Evolutionary conservation across 2,888 invertebrate species (phyloP).

Genomic region (Scaptomyza cyrtandrae): DNA sequence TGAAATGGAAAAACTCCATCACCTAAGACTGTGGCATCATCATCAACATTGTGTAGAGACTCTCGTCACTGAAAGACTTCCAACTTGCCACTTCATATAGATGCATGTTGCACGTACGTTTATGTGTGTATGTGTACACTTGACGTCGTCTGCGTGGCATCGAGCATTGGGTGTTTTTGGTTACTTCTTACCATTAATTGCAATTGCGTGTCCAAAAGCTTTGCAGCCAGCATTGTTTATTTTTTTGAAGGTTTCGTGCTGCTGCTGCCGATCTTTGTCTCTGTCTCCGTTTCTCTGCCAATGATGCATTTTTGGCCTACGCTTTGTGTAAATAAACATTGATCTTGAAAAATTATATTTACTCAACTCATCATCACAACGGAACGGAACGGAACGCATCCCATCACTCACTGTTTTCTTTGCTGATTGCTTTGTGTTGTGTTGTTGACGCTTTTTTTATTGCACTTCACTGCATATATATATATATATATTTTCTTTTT

Average conservation of each 20-base stretch:
- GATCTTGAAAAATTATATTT: slow-evolving; percentile 81
- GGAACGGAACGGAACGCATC: slow-evolving; percentile 41
- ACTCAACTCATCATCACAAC: slow-evolving; percentile 71
- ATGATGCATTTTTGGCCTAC: slow-evolving; percentile 73
- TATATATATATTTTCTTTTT: too few species aligned
- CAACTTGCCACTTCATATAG: slow-evolving; percentile 49
- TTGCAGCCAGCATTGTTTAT: slow-evolving; percentile 63
- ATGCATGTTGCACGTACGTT: slow-evolving; percentile 26
- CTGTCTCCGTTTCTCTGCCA: slow-evolving; percentile 37
- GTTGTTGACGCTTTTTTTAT: not conserved
- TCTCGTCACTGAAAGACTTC: slow-evolving; percentile 1
- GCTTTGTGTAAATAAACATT: slow-evolving; percentile 75
- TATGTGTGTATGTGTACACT: slow-evolving; percentile 43
- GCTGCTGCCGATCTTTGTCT: slow-evolving; percentile 2
- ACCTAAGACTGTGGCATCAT: too few species aligned
- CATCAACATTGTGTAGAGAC: too few species aligned
- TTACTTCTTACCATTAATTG: slow-evolving; percentile 80
- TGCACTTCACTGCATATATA: not conserved
- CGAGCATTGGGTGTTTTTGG: slow-evolving; percentile 59
- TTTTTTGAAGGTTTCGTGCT: slow-evolving; percentile 20
- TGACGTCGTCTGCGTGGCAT: slow-evolving; percentile 68
- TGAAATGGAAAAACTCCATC: slow-evolving; percentile 40
- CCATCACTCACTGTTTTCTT: slow-evolving; percentile 65
- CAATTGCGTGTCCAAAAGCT: slow-evolving; percentile 82
- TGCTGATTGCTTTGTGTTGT: slow-evolving; percentile 73